These are phyloP conservation scores for Octomys mimax DNA, from an alignment of 2,797 vertebrate genomes.

Conservation along the genomic window DNA sequence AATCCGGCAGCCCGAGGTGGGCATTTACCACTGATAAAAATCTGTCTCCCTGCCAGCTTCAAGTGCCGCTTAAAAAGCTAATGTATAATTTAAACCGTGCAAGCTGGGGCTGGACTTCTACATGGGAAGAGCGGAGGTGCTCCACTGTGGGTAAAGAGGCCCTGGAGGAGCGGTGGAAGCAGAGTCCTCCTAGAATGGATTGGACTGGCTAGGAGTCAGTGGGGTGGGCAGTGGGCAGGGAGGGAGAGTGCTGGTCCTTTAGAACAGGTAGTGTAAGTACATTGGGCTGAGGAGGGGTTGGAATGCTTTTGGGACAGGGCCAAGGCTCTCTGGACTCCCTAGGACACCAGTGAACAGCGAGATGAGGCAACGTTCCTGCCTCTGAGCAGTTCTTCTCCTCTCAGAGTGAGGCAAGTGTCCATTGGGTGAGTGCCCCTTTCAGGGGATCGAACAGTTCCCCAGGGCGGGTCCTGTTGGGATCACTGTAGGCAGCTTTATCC, in stretches of 20 bases:
- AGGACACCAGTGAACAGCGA: neutral
- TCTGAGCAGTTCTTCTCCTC: neutral
- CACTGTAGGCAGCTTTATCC: too few relatives aligned
- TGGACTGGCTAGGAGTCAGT: too few relatives aligned
- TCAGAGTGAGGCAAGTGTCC: neutral
- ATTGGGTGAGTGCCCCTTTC: neutral
- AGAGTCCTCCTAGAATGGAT: neutral
- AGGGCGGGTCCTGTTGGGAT: neutral
- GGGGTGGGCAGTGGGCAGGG: fast-evolving
- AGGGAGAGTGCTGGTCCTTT: neutral
- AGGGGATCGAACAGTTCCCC: neutral
- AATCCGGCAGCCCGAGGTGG: conserved; percentile 75
- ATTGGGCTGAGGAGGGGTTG: fast-evolving
- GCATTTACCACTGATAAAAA: conserved; percentile 47
- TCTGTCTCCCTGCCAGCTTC: conserved; percentile 76
- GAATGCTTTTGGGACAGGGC: neutral
- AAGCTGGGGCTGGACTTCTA: conserved; percentile 42
- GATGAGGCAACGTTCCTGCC: fast-evolving
- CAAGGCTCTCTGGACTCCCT: neutral
- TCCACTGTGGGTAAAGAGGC: neutral
- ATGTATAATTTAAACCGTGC: conserved; percentile 83
- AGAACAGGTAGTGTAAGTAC: neutral
- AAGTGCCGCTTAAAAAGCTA: conserved; percentile 78
- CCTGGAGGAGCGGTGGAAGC: neutral
- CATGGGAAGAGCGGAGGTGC: neutral